phyloP scores from a whole-genome alignment of 2,888 invertebrate genomes.

The Ophraella communa region DNA sequence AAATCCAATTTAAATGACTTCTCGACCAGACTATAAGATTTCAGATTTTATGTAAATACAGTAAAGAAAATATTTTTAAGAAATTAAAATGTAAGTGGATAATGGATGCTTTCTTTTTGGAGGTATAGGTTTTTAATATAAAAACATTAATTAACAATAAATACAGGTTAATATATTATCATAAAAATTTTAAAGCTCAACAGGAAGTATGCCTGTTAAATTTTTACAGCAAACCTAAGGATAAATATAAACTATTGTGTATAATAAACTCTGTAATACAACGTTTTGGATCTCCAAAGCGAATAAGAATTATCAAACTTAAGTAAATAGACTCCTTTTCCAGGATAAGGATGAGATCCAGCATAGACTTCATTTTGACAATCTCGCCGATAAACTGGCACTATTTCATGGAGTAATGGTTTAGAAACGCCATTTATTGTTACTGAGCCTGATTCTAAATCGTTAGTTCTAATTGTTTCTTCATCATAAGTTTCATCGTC shows the following conservation, averaged over 20 bases:
- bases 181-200: slow-evolving; percentile 12
- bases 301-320: slow-evolving; percentile 99
- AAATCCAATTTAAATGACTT: too few relatives aligned
- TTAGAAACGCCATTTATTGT: slow-evolving; percentile 49
- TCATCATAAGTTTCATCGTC: slow-evolving; percentile 65
- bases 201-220: slow-evolving; percentile 3
- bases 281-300: slow-evolving; percentile 97
- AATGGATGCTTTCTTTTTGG: too few relatives aligned
- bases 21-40: too few relatives aligned
- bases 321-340: slow-evolving; percentile 94
- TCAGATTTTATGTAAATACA: not conserved
- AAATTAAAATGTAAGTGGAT: too few relatives aligned
- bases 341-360: slow-evolving; percentile 97
- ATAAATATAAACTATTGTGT: slow-evolving; percentile 65
- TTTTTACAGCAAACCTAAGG: slow-evolving; percentile 16
- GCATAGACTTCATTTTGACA: slow-evolving; percentile 97
- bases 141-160: not conserved
- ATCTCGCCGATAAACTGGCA: slow-evolving; percentile 94
- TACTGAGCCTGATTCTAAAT: slow-evolving; percentile 67
- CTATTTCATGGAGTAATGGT: slow-evolving; percentile 81
- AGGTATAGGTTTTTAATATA: not conserved
- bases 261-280: slow-evolving; percentile 98
- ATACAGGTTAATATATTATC: slow-evolving; percentile 8
- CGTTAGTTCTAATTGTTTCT: slow-evolving; percentile 57
- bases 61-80: not conserved